Evolutionary conservation across 2,797 vertebrate genomes (phyloP).

Genomic region (Nyctalus aviator): DNA sequence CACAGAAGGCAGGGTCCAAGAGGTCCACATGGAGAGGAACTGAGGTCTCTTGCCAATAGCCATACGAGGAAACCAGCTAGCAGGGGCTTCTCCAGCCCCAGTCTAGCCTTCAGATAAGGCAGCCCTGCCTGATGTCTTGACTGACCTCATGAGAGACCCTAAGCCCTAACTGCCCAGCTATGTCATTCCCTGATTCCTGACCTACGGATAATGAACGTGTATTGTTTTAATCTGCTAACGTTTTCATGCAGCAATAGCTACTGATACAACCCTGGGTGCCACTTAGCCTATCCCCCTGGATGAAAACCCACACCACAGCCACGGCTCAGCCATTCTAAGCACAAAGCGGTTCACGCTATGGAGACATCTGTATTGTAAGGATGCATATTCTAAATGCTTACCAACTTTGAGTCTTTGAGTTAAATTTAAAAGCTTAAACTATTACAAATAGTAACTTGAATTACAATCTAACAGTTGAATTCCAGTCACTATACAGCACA

Average conservation of each 20-base stretch:
- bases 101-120: background rate
- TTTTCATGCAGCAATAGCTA: background rate
- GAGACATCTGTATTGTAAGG: background rate
- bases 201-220: background rate
- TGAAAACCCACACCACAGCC: background rate
- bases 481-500: background rate
- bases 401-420: background rate
- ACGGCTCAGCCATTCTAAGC: background rate
- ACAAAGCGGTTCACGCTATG: background rate
- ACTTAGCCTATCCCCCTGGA: background rate
- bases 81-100: background rate
- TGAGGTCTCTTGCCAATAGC: background rate
- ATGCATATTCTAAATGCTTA: background rate
- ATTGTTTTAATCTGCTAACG: background rate
- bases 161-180: background rate
- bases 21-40: background rate
- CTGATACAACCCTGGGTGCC: background rate
- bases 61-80: background rate
- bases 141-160: background rate
- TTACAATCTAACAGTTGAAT: background rate
- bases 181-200: background rate
- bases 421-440: background rate
- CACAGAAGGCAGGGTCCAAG: background rate
- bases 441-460: background rate
- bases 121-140: background rate